phyloP scores from a whole-genome alignment of 2,797 vertebrate species.

The Labeo calbasu region DNA sequence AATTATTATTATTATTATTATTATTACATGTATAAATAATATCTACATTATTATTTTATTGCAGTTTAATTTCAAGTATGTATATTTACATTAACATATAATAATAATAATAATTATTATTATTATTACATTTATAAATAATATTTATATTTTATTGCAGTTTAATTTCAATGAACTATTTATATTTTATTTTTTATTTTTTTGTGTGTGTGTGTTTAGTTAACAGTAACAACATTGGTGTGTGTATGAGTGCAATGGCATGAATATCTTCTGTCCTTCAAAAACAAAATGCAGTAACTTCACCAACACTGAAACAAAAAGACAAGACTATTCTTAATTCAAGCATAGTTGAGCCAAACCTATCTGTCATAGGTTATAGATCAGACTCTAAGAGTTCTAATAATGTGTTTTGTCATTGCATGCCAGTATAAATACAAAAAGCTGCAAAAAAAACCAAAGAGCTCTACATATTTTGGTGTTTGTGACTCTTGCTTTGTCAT shows the following conservation, averaged over 20 bases:
- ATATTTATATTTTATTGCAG: not conserved
- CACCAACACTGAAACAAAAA: not conserved
- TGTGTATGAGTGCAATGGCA: not conserved
- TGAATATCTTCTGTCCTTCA: not conserved
- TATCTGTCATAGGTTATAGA: not conserved
- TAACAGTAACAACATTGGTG: not conserved
- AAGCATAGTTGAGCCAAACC: not conserved
- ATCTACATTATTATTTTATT: too few species aligned
- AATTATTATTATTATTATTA: too few species aligned
- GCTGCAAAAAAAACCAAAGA: not conserved
- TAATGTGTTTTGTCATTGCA: not conserved
- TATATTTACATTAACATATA: not conserved
- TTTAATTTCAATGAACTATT: not conserved
- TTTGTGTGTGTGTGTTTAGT: not conserved
- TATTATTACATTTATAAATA: not conserved
- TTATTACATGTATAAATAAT: too few species aligned
- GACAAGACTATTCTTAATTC: not conserved
- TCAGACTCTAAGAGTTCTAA: not conserved
- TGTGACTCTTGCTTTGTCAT: not conserved
- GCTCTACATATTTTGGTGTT: not conserved
- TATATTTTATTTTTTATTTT: not conserved
- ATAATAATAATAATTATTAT: not conserved
- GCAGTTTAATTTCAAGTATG: too few species aligned
- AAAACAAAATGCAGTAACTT: not conserved
- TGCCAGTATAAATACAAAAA: constrained; percentile 5